Evolutionary conservation across 2,113 vertebrate species (phyloP), one percentile per base, ranked within the genome.

Genomic region (Neopipo cinnamomea): DNA sequence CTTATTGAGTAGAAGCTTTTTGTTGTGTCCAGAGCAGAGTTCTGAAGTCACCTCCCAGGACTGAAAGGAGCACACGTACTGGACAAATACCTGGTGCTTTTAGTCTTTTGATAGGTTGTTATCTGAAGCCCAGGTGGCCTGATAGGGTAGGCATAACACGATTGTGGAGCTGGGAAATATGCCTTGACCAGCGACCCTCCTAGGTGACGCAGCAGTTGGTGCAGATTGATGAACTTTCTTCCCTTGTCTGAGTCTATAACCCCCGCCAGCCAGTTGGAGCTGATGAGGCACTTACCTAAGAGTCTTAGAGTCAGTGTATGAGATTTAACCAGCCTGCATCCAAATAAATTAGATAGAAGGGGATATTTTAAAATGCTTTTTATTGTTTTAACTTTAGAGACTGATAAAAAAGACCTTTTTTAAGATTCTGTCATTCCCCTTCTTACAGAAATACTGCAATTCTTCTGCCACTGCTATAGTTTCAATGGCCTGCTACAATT

Each of bases 401-500:
- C 46, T 27, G 44, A 56, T 62, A 86, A 88, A 37, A 7, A 65
- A 95, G 41, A 67, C 2, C 22, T 62, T 75, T 53, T 71, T 33
- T 13, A 61, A 82, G 61, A 61, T 30, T 67, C 28, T 85, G 12
- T 42, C 35, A 12, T 89, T 91, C 82, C 27, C 19, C 27, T 66
- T 18, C 78, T 91, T 80, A 70, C 39, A 91, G 87, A 82, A 90
- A 82, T 55, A 39, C 71, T 85, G n/a, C 55, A 94, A 68, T 80
- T 76, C 56, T 78, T 61, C 61, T 81, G 25, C 2, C 3, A 30
- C 35, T 84, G 30, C 56, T 81, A 8, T 42, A 72, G 68, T 91
- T 95, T 86, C 73, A 71, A 84, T 87, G 56, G 55, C 52, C 65
- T 87, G 44, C 42, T 94, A 62, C 65, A 95, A 91, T 95, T 94